These are phyloP conservation scores for Gryllus longicercus DNA, from an alignment of 2,888 invertebrate genomes.

Conservation along the genomic window DNA sequence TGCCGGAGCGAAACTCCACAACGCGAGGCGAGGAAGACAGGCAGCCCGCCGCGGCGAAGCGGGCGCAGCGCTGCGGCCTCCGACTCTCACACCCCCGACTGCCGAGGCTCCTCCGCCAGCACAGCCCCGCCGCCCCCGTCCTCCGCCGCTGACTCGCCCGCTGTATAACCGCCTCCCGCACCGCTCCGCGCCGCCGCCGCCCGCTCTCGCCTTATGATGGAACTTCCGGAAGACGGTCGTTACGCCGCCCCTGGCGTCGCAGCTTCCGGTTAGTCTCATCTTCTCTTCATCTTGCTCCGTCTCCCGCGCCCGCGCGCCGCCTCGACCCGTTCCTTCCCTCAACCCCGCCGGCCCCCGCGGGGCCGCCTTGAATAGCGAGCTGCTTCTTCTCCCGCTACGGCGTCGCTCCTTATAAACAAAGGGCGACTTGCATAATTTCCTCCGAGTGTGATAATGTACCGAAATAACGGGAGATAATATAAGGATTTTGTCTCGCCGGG, in stretches of 20 bases:
- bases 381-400: not conserved
- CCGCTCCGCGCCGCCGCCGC: not conserved
- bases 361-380: too few relatives aligned
- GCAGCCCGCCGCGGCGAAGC: too few relatives aligned
- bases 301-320: not conserved
- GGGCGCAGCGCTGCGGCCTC: too few relatives aligned
- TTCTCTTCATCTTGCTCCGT: constrained; percentile 7
- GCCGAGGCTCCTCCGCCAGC: not conserved
- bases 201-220: constrained; percentile 28
- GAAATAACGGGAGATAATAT: constrained; percentile 17
- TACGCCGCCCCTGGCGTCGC: constrained; percentile 28
- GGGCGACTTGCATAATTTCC: constrained; percentile 6
- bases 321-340: too few relatives aligned
- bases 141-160: not conserved
- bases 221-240: constrained; percentile 30
- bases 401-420: constrained; percentile 2
- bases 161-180: not conserved
- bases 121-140: not conserved
- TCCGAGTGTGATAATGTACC: constrained; percentile 17
- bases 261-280: constrained; percentile 29
- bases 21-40: too few relatives aligned
- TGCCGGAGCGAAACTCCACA: too few relatives aligned
- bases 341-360: too few relatives aligned
- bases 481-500: not conserved
- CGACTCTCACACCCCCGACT: too few relatives aligned